Evolutionary conservation across 2,888 invertebrate genomes (phyloP).

Genomic region (Podotricha telesiphe): DNA sequence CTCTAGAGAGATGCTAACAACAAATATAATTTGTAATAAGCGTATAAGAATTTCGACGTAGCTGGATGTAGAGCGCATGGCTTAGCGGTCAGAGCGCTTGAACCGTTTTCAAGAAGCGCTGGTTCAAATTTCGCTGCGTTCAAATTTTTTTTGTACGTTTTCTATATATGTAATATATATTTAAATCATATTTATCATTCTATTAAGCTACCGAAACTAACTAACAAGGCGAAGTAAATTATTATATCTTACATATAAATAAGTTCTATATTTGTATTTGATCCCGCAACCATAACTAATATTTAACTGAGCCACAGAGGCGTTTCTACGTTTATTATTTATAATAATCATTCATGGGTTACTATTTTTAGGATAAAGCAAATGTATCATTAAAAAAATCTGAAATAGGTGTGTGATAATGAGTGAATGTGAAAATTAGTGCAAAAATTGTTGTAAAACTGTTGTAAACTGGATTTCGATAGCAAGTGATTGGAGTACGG

Average conservation of each 20-base stretch:
- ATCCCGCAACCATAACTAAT: neutral
- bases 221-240: neutral
- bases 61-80: too few relatives aligned
- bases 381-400: neutral
- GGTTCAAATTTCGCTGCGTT: too few relatives aligned
- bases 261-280: neutral
- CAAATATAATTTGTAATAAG: too few relatives aligned
- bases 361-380: neutral
- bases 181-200: too few relatives aligned
- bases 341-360: slow-evolving; percentile 1
- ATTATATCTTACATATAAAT: neutral
- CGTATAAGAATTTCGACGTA: too few relatives aligned
- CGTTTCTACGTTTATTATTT: too few relatives aligned
- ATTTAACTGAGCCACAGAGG: too few relatives aligned
- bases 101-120: too few relatives aligned
- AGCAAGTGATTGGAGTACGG: slow-evolving; percentile 53
- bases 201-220: neutral
- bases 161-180: too few relatives aligned
- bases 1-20: too few relatives aligned
- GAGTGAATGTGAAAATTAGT: slow-evolving; percentile 54
- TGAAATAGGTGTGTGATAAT: slow-evolving; percentile 46
- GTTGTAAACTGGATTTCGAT: slow-evolving; percentile 56
- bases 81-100: too few relatives aligned
- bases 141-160: too few relatives aligned
- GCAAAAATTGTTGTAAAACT: slow-evolving; percentile 45